Conservation (phyloP, 2,113 vertebrate species). For the Orientallactaga bullata region DNA sequence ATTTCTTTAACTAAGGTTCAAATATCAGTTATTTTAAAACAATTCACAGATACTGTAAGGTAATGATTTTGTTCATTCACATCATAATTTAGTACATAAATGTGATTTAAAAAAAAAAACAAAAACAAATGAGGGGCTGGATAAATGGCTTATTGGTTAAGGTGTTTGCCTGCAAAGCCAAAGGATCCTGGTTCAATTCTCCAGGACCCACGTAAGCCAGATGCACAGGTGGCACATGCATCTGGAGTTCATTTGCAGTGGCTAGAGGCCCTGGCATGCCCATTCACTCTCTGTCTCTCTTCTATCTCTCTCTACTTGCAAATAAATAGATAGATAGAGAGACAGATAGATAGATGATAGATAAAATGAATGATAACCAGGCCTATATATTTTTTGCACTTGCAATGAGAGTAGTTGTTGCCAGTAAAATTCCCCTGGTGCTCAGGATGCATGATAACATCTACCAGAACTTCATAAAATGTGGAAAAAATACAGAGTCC, state of each 20-base stretch:
- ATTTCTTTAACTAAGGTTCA: conserved; percentile 18
- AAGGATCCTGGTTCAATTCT: too few species aligned
- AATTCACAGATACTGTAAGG: not conserved
- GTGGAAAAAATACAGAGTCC: not conserved
- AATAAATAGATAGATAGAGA: too few species aligned
- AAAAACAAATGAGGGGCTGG: too few species aligned
- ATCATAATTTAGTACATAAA: not conserved
- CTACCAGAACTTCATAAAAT: not conserved
- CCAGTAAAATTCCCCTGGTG: not conserved
- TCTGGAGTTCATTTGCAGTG: too few species aligned
- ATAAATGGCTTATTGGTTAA: too few species aligned
- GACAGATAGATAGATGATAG: too few species aligned
- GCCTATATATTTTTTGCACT: not conserved
- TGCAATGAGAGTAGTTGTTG: not conserved
- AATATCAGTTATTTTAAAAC: not conserved
- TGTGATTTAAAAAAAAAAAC: not conserved
- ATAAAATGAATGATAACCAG: not conserved
- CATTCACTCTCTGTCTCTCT: too few species aligned
- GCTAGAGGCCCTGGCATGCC: too few species aligned
- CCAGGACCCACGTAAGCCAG: too few species aligned
- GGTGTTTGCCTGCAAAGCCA: too few species aligned
- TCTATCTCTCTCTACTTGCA: too few species aligned
- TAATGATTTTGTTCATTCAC: not conserved
- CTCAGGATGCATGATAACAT: not conserved
- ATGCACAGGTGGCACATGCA: too few species aligned